Percentiles rank a stretch among this genome's conserved stretches.
Evolutionary conservation across 2,113 vertebrate species (phyloP).

Genomic region (Orcinus orca): DNA sequence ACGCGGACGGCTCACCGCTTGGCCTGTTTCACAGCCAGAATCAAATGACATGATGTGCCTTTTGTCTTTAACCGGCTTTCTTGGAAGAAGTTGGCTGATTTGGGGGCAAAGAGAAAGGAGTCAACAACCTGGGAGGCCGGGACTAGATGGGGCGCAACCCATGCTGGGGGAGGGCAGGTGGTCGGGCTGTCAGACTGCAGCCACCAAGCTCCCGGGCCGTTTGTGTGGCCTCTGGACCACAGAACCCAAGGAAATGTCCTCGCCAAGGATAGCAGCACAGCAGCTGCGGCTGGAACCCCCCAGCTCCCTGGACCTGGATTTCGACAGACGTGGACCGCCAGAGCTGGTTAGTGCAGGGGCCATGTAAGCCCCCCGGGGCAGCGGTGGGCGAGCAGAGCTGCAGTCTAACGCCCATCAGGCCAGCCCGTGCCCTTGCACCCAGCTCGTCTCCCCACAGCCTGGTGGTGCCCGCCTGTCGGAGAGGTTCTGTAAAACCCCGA

Average conservation of each 20-base stretch:
- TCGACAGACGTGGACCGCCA: fast-evolving
- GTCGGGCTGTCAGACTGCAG: fast-evolving
- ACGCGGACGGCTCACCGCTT: fast-evolving
- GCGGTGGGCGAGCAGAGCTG: fast-evolving
- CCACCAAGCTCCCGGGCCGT: fast-evolving
- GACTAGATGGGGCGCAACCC: fast-evolving
- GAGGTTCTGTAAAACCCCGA: too few relatives aligned
- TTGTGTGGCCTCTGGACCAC: neutral
- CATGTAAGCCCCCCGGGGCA: fast-evolving
- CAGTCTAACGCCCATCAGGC: fast-evolving
- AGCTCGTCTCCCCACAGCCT: fast-evolving
- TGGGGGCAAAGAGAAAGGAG: neutral
- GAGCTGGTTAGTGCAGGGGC: fast-evolving
- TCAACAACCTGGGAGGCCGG: fast-evolving
- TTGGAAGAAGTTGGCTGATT: neutral
- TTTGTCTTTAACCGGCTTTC: neutral
- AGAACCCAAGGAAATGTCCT: fast-evolving
- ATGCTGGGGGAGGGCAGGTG: fast-evolving
- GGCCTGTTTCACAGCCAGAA: neutral
- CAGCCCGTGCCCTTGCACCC: fast-evolving
- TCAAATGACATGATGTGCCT: neutral
- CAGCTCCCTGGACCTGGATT: fast-evolving
- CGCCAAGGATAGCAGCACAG: fast-evolving
- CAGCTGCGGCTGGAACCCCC: neutral
- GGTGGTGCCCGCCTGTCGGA: fast-evolving